Evolutionary conservation across 2,888 invertebrate genomes (phyloP).

Genomic region (Troides aeacus): DNA sequence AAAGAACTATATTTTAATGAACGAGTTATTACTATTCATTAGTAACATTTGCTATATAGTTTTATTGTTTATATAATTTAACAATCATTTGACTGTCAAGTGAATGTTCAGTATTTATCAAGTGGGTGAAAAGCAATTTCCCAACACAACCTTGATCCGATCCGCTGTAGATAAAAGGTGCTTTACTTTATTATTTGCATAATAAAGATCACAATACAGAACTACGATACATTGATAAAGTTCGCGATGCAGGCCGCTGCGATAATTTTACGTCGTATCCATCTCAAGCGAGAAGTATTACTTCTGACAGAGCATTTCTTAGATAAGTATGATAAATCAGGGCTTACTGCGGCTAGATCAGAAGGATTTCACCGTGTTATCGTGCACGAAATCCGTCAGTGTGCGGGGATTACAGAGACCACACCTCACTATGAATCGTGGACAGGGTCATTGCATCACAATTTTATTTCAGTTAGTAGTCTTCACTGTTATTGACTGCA

Average conservation of each 20-base stretch:
- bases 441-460: conserved; percentile 29
- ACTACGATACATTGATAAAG: conserved; percentile 4
- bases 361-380: conserved; percentile 40
- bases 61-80: background rate
- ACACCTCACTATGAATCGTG: conserved; percentile 38
- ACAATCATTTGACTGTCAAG: background rate
- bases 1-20: too few species aligned
- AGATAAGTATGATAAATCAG: conserved; percentile 66
- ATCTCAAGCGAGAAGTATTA: conserved; percentile 44
- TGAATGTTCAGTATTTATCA: background rate
- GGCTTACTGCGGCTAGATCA: conserved; percentile 57
- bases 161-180: background rate
- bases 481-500: background rate
- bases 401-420: conserved; percentile 44
- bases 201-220: conserved; percentile 2
- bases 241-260: conserved; percentile 1
- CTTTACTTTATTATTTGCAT: background rate
- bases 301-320: conserved; percentile 48
- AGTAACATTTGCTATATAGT: too few species aligned
- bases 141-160: background rate
- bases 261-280: conserved; percentile 44
- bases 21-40: too few species aligned
- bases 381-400: conserved; percentile 32
- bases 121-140: background rate
- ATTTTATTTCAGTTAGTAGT: background rate